Evolutionary conservation across 2,888 invertebrate genomes (phyloP).

Genomic region (Eremobia ochroleuca): DNA sequence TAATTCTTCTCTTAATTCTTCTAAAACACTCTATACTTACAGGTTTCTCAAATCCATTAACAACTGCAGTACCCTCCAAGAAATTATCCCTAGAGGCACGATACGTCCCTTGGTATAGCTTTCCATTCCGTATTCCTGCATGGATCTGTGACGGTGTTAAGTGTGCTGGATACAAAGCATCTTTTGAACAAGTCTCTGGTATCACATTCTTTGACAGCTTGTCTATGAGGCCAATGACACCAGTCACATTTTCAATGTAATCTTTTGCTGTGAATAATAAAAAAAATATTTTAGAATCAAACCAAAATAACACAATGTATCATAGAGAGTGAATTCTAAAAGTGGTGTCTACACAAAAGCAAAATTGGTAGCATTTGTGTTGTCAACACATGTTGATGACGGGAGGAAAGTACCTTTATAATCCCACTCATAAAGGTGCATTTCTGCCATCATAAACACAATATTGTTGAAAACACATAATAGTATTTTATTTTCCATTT

Average conservation of each 20-base stretch:
- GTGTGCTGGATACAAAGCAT: conserved; percentile 96
- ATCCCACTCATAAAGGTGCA: background rate
- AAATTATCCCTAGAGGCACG: conserved; percentile 98
- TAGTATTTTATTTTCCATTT: too few relatives aligned
- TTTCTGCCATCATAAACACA: background rate
- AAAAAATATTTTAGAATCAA: background rate
- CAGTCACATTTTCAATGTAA: conserved; percentile 94
- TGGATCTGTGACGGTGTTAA: conserved; percentile 94
- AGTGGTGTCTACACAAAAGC: too few relatives aligned
- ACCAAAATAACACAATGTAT: background rate
- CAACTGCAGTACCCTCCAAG: conserved; percentile 96
- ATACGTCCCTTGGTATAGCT: conserved; percentile 95
- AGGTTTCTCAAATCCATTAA: conserved; percentile 95
- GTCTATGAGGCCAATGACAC: conserved; percentile 94
- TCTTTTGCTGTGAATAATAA: conserved; percentile 91
- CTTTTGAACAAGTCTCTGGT: conserved; percentile 91
- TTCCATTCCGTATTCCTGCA: conserved; percentile 94
- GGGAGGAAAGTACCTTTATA: background rate
- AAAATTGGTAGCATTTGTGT: too few relatives aligned
- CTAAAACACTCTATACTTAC: conserved; percentile 88
- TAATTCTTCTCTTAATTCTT: too few relatives aligned
- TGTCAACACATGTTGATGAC: background rate
- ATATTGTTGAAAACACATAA: background rate
- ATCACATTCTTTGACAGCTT: conserved; percentile 94
- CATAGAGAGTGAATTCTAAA: background rate